Percentiles rank a stretch among this genome's conserved stretches.
Evolutionary conservation across 2,113 vertebrate species (phyloP).

Genomic region (Neodontobutis hainanensis): DNA sequence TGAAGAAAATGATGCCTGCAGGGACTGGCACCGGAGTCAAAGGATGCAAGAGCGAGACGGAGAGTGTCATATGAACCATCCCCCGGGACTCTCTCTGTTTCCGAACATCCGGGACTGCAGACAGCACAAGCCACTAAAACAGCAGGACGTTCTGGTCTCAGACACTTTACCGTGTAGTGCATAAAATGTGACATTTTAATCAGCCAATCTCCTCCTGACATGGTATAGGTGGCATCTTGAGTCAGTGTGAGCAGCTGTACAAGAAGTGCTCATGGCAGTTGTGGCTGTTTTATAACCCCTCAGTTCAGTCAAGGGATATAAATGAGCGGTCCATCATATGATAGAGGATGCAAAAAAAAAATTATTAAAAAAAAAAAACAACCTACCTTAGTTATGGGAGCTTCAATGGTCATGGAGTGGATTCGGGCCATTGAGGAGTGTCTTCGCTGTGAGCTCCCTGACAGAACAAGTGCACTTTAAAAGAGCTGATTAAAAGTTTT

Average conservation of each 20-base stretch:
- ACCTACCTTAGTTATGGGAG: conserved; percentile 96
- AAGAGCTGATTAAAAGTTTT: not conserved
- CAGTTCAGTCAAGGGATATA: conserved; percentile 54
- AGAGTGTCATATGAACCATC: conserved; percentile 69
- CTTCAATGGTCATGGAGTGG: conserved; percentile 98
- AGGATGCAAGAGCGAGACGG: conserved; percentile 67
- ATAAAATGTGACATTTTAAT: conserved; percentile 58
- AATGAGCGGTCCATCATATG: conserved; percentile 39
- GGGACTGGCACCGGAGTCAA: conserved; percentile 66
- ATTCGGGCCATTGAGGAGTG: conserved; percentile 97
- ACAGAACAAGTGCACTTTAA: conserved; percentile 19
- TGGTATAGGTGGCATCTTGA: conserved; percentile 38
- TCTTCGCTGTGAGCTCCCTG: conserved; percentile 91
- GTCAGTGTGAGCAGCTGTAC: conserved; percentile 16
- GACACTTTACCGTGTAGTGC: conserved; percentile 33
- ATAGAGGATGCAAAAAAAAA: conserved; percentile 5
- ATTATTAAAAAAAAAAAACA: not conserved
- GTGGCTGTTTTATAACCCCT: conserved; percentile 23
- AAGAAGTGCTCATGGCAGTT: conserved; percentile 39
- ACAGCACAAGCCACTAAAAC: conserved; percentile 41
- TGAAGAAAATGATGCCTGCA: conserved; percentile 56
- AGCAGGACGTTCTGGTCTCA: conserved; percentile 43
- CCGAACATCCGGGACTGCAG: conserved; percentile 33
- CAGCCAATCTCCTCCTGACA: conserved; percentile 40
- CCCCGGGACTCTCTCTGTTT: conserved; percentile 60